Conservation (phyloP, 2,797 vertebrate species). For the Rhodeus uyekii region DNA sequence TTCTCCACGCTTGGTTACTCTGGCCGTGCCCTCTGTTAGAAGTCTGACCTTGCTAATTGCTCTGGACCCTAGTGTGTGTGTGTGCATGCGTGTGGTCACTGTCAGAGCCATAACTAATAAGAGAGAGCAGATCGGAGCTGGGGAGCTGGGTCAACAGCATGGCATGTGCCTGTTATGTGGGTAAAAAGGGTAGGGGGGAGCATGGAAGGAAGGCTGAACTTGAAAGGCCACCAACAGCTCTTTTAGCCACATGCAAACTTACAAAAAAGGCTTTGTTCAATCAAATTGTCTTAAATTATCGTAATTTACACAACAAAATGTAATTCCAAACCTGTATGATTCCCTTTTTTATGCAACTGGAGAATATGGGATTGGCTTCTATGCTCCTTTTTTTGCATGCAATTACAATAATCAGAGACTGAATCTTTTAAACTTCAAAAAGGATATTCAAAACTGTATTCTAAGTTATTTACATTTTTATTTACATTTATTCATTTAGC, state of each 20-base stretch:
- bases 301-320: background rate
- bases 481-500: no score
- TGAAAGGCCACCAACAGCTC: slow-evolving; percentile 26
- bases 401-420: background rate
- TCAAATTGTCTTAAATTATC: background rate
- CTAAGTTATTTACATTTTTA: no score
- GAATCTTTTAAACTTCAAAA: background rate
- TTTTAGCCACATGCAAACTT: background rate
- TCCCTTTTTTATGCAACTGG: background rate
- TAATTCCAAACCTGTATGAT: background rate
- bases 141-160: slow-evolving; percentile 32
- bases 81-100: slow-evolving; percentile 37
- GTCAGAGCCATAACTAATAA: slow-evolving; percentile 53
- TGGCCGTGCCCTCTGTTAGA: slow-evolving; percentile 50
- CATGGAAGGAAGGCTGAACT: slow-evolving; percentile 17
- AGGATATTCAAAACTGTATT: no score
- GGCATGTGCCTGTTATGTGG: slow-evolving; percentile 21
- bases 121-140: slow-evolving; percentile 38
- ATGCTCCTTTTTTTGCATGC: background rate
- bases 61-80: slow-evolving; percentile 52
- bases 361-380: background rate
- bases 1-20: slow-evolving; percentile 49
- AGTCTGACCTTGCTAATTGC: slow-evolving; percentile 62
- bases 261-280: background rate
- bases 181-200: background rate